These are phyloP conservation scores for Capreolus pygargus DNA, from an alignment of 2,113 vertebrate species.

Conservation along the genomic window DNA sequence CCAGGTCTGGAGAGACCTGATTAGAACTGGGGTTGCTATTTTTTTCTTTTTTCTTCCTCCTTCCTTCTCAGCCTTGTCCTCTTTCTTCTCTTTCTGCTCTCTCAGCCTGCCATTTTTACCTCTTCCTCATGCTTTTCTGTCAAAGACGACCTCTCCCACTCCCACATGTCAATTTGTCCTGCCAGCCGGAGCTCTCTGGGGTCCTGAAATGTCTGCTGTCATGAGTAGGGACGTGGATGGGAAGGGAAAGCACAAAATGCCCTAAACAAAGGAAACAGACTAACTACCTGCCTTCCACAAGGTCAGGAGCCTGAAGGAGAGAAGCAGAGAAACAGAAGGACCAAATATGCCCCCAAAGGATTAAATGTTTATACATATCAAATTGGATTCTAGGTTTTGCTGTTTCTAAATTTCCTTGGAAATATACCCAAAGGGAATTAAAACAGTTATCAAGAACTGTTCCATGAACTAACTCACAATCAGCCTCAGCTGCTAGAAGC, in stretches of 20 bases:
- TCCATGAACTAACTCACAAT: slow-evolving; percentile 6
- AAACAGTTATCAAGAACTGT: not conserved
- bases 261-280: slow-evolving; percentile 8
- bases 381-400: not conserved
- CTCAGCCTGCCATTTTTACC: not conserved
- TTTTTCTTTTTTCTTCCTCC: not conserved
- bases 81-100: not conserved
- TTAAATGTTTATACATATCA: not conserved
- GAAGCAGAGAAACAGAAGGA: not conserved
- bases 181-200: slow-evolving; percentile 49
- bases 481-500: not conserved
- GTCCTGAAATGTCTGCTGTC: slow-evolving; percentile 55
- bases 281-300: not conserved
- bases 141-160: not conserved
- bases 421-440: slow-evolving; percentile 3
- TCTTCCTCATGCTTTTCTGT: not conserved
- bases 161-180: not conserved
- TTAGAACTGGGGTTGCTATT: not conserved
- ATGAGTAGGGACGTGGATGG: not conserved
- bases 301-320: not conserved
- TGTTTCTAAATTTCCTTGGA: slow-evolving; percentile 38
- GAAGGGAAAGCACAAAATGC: not conserved
- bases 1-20: not conserved
- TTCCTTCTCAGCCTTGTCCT: not conserved
- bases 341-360: not conserved